phyloP scores from a whole-genome alignment of 2,888 invertebrate genomes.

The Apantesis nais region DNA sequence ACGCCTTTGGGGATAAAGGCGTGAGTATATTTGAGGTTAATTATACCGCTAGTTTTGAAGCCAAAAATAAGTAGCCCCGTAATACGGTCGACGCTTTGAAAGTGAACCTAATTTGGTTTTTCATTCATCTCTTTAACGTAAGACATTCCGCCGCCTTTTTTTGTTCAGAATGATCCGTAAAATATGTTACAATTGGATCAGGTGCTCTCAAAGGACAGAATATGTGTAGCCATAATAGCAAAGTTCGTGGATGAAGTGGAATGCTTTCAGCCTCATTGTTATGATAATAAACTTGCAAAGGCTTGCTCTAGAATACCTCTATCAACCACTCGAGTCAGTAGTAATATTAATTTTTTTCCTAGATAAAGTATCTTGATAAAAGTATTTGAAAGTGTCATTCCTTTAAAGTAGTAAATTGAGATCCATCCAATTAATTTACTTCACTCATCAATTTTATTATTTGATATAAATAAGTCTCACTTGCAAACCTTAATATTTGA shows the following conservation, averaged over 20 bases:
- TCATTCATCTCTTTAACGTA: conserved; percentile 24
- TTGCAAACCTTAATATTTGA: no score
- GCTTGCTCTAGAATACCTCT: background rate
- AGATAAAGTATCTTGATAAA: background rate
- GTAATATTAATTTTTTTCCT: background rate
- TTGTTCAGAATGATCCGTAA: conserved; percentile 22
- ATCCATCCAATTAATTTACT: no score
- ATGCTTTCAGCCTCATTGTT: conserved; percentile 5
- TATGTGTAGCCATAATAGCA: background rate
- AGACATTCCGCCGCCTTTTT: conserved; percentile 33
- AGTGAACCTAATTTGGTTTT: conserved; percentile 41
- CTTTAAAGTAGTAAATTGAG: background rate
- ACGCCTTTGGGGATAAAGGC: background rate
- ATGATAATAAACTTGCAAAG: background rate
- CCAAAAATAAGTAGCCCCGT: conserved; percentile 26
- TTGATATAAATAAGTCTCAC: no score
- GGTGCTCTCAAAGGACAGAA: conserved; percentile 2
- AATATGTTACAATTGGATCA: conserved; percentile 21
- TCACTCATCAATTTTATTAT: no score
- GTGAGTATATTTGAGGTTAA: background rate
- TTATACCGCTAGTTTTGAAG: conserved; percentile 26
- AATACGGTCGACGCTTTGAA: conserved; percentile 26
- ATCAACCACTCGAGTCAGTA: background rate
- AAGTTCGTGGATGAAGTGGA: background rate
- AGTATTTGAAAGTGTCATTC: background rate